Conservation (phyloP, 2,113 vertebrate genomes). For the Otolemur garnettii region DNA sequence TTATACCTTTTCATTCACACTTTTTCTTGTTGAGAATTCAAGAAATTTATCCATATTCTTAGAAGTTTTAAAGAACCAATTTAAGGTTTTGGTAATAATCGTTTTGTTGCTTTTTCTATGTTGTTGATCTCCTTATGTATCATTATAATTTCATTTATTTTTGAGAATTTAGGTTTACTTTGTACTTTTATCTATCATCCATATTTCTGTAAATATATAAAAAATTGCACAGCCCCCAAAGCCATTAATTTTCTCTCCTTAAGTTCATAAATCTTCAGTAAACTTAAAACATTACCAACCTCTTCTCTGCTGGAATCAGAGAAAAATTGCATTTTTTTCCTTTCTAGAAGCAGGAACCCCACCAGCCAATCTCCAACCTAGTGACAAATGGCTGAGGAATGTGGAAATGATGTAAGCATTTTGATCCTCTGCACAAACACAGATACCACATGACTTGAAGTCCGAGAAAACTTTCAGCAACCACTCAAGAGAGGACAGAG, state of each 20-base stretch:
- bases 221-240: not conserved
- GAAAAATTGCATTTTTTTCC: not conserved
- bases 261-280: not conserved
- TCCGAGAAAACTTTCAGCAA: conserved; percentile 37
- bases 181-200: not conserved
- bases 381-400: conserved; percentile 54
- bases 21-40: conserved; percentile 11
- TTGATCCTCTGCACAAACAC: conserved; percentile 40
- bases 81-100: not conserved
- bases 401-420: conserved; percentile 31
- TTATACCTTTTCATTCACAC: not conserved
- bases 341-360: not conserved
- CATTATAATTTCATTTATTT: conserved; percentile 17
- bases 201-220: not conserved
- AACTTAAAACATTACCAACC: not conserved
- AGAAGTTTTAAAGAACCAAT: not conserved
- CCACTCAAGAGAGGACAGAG: not conserved
- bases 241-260: not conserved
- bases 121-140: not conserved
- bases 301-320: not conserved
- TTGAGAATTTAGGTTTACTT: not conserved
- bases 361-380: not conserved
- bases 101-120: not conserved
- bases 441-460: conserved; percentile 14
- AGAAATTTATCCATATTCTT: not conserved